These are phyloP conservation scores for Punctoribates punctum DNA, from an alignment of 2,888 invertebrate species.

Conservation along the genomic window DNA sequence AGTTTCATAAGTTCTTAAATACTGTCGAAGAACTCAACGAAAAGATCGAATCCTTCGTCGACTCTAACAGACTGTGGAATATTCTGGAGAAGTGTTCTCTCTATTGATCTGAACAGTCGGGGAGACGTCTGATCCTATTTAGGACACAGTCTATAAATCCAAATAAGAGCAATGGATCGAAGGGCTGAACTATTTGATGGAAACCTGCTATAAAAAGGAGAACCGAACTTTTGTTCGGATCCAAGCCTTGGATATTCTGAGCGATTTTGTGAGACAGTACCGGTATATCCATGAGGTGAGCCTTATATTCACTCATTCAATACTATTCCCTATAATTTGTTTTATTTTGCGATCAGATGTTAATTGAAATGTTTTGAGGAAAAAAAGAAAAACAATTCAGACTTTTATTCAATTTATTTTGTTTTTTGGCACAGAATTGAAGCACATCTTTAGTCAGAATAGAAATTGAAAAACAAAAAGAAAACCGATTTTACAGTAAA, in stretches of 20 bases:
- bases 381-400: not conserved
- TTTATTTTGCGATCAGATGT: not conserved
- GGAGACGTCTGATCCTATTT: slow-evolving; percentile 42
- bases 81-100: slow-evolving; percentile 45
- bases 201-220: slow-evolving; percentile 45
- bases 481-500: too few relatives aligned
- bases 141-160: slow-evolving; percentile 40
- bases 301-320: not conserved
- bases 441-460: too few relatives aligned
- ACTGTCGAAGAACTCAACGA: slow-evolving; percentile 44
- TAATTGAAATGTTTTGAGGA: not conserved
- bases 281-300: slow-evolving; percentile 45
- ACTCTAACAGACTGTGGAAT: slow-evolving; percentile 43
- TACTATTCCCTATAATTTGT: not conserved
- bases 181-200: slow-evolving; percentile 42
- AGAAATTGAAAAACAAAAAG: too few relatives aligned
- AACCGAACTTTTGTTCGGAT: slow-evolving; percentile 42
- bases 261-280: slow-evolving; percentile 37
- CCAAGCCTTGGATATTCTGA: slow-evolving; percentile 42
- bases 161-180: slow-evolving; percentile 42
- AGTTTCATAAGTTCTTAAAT: slow-evolving; percentile 44
- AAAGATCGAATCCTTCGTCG: slow-evolving; percentile 30
- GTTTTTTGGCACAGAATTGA: too few relatives aligned
- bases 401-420: not conserved
- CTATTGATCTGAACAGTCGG: slow-evolving; percentile 44